A percentile compares a stretch with the other conserved stretches of the same genome.
Conservation (phyloP, 2,113 vertebrate genomes). For the Pelobates fuscus region DNA sequence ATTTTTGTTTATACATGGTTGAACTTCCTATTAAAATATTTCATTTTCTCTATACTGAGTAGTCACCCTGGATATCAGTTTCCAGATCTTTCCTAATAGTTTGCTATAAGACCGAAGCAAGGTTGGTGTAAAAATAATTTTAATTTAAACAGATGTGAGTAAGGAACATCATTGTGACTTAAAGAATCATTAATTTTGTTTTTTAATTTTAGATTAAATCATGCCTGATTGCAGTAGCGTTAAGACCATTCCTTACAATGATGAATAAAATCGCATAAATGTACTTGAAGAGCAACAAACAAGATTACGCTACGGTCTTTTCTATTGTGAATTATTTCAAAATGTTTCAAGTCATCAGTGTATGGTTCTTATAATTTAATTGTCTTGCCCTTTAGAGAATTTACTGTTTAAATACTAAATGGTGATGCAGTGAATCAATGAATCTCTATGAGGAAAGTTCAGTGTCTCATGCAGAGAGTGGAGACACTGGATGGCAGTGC, state of each 20-base stretch:
- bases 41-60: not conserved
- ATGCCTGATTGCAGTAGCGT: constrained; percentile 11
- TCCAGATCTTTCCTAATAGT: not conserved
- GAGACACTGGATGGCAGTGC: no score
- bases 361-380: no score
- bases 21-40: not conserved
- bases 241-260: constrained; percentile 13
- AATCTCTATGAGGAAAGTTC: no score
- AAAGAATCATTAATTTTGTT: not conserved
- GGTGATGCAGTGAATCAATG: no score
- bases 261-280: constrained; percentile 8
- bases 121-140: constrained; percentile 12
- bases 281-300: constrained; percentile 1
- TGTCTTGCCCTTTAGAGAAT: no score
- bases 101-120: not conserved
- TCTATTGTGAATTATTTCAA: constrained; percentile 5
- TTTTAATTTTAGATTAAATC: constrained; percentile 9
- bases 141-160: constrained; percentile 8
- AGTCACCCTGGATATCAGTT: no score
- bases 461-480: no score
- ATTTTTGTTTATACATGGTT: no score
- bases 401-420: no score
- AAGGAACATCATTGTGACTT: constrained; percentile 5
- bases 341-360: not conserved
- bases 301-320: not conserved